phyloP scores from a whole-genome alignment of 2,113 vertebrate genomes.

The Mustela lutreola region DNA sequence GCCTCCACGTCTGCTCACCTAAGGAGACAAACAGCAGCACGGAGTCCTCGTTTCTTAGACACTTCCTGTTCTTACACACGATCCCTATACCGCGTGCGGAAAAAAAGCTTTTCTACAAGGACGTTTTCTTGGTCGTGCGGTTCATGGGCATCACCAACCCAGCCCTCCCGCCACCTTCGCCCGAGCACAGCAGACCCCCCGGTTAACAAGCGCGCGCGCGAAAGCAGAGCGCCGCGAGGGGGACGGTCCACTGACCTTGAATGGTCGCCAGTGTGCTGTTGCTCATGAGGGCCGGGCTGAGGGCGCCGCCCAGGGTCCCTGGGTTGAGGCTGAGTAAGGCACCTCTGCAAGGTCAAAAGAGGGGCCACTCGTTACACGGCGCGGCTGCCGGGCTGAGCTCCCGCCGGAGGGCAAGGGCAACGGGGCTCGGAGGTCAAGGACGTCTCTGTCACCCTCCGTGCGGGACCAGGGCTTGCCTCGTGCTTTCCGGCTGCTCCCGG shows the following conservation, averaged over 20 bases:
- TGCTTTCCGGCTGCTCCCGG: background rate
- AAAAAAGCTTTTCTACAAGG: background rate
- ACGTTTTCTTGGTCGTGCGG: background rate
- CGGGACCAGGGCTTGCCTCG: background rate
- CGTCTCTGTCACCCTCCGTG: background rate
- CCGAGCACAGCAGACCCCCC: background rate
- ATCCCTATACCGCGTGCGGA: background rate
- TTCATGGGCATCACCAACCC: background rate
- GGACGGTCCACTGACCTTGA: conserved; percentile 92
- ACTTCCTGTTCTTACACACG: background rate
- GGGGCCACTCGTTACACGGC: conserved; percentile 50
- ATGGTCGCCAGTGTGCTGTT: conserved; percentile 99
- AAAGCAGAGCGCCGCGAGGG: too few species aligned
- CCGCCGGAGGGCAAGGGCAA: background rate
- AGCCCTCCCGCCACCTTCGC: background rate
- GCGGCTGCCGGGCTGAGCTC: background rate
- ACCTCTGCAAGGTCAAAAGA: conserved; percentile 89
- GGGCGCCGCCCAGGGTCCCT: conserved; percentile 93
- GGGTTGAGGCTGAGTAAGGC: conserved; percentile 97
- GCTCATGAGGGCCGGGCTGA: conserved; percentile 98
- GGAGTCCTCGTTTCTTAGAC: background rate
- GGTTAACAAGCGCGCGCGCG: background rate
- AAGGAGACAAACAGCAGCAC: background rate
- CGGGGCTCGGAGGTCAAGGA: background rate
- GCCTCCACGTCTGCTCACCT: background rate